phyloP scores from a whole-genome alignment of 2,797 vertebrate species.

The Bufotes viridis region DNA sequence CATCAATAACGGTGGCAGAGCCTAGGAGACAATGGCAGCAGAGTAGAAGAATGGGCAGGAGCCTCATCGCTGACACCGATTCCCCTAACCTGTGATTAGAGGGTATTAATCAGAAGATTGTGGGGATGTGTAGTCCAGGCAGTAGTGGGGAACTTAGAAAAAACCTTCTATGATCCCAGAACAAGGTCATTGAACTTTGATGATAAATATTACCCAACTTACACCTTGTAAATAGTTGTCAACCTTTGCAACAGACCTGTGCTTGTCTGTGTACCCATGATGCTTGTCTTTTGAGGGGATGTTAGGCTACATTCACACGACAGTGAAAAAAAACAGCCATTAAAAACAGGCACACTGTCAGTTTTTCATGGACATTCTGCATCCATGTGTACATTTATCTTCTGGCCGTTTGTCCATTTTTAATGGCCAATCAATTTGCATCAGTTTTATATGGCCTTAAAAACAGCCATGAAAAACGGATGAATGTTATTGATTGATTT shows the following conservation, averaged over 20 bases:
- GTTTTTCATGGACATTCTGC: too few relatives aligned
- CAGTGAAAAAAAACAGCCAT: too few relatives aligned
- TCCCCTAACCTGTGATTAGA: neutral
- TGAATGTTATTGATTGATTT: too few relatives aligned
- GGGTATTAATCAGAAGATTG: neutral
- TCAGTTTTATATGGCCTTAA: too few relatives aligned
- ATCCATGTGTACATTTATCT: too few relatives aligned
- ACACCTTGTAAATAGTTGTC: neutral
- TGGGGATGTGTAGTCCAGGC: too few relatives aligned
- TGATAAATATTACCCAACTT: conserved; percentile 12
- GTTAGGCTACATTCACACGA: neutral
- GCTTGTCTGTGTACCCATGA: neutral
- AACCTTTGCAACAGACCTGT: conserved; percentile 26
- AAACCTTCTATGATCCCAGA: neutral
- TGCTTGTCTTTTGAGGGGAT: neutral
- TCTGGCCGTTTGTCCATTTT: too few relatives aligned
- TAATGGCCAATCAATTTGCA: too few relatives aligned
- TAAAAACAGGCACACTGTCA: too few relatives aligned
- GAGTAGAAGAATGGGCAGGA: conserved; percentile 18
- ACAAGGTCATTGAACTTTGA: conserved; percentile 31
- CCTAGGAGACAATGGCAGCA: conserved; percentile 10
- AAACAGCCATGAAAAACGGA: too few relatives aligned
- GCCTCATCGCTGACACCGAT: neutral
- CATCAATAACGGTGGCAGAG: conserved; percentile 67
- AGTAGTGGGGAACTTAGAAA: neutral